A percentile compares a stretch with the other conserved stretches of the same genome.
Conservation (phyloP, 2,113 vertebrate species). For the Neopipo cinnamomea region DNA sequence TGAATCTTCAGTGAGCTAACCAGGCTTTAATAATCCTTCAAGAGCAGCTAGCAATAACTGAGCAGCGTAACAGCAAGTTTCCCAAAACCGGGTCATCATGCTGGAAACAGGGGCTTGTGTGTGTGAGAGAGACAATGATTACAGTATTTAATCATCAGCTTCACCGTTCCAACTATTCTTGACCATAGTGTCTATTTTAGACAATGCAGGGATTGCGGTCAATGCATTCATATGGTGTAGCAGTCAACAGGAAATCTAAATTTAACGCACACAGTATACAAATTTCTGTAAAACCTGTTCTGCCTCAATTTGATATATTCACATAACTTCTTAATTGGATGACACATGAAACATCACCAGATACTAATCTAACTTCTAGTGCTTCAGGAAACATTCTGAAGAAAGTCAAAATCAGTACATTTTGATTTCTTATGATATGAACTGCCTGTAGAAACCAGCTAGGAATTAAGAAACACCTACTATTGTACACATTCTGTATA, state of each 20-base stretch:
- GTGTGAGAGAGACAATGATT: constrained; percentile 23
- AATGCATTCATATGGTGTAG: background rate
- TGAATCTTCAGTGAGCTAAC: constrained; percentile 62
- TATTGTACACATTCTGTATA: background rate
- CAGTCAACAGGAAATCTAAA: background rate
- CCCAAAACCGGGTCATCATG: constrained; percentile 53
- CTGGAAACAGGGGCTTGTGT: constrained; percentile 39
- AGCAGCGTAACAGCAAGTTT: constrained; percentile 42
- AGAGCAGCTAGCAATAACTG: constrained; percentile 37
- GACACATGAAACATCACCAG: background rate
- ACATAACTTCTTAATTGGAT: background rate
- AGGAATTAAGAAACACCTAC: background rate
- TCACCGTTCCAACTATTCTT: background rate
- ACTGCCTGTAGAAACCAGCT: background rate
- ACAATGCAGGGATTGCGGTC: background rate
- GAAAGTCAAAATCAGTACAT: background rate
- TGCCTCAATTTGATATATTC: background rate
- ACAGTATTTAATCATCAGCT: constrained; percentile 30
- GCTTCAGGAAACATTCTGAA: background rate
- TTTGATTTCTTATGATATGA: background rate
- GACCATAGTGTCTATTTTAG: background rate
- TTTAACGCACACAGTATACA: background rate
- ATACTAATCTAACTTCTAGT: background rate
- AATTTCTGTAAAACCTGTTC: background rate
- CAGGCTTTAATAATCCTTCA: constrained; percentile 64